Conservation (phyloP, 2,113 vertebrate species). For the Pelodiscus sinensis region DNA sequence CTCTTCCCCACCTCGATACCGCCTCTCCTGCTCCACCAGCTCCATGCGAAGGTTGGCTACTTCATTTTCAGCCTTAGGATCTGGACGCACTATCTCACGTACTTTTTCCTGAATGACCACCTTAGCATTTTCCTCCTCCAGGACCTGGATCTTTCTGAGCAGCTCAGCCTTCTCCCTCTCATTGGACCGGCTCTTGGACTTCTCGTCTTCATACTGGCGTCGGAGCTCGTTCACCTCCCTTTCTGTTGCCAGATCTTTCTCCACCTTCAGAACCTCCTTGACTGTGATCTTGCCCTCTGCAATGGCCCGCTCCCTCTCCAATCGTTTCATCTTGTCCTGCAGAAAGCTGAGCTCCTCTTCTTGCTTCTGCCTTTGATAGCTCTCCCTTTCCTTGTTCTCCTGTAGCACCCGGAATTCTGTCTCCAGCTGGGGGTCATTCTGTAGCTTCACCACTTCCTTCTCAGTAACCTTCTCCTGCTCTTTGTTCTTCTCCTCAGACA, state of each 20-base stretch:
- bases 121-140: slow-evolving; percentile 92
- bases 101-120: slow-evolving; percentile 94
- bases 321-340: slow-evolving; percentile 88
- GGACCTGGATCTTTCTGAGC: slow-evolving; percentile 86
- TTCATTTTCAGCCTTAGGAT: slow-evolving; percentile 93
- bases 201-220: slow-evolving; percentile 90
- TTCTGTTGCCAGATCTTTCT: slow-evolving; percentile 88
- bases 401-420: slow-evolving; percentile 85
- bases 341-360: slow-evolving; percentile 93
- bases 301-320: slow-evolving; percentile 94
- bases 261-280: slow-evolving; percentile 95
- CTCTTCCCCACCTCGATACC: slow-evolving; percentile 84
- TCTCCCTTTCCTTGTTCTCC: slow-evolving; percentile 85
- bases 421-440: slow-evolving; percentile 93
- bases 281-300: slow-evolving; percentile 95
- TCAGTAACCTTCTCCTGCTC: slow-evolving; percentile 90
- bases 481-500: slow-evolving; percentile 87
- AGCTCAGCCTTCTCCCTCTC: slow-evolving; percentile 89
- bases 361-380: slow-evolving; percentile 78
- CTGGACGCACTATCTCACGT: slow-evolving; percentile 93
- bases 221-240: slow-evolving; percentile 89
- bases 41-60: slow-evolving; percentile 94
- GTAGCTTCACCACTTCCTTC: slow-evolving; percentile 92
- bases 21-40: slow-evolving; percentile 92
- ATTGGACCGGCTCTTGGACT: slow-evolving; percentile 80